Percentiles rank a stretch among this genome's conserved stretches.
phyloP scores from a whole-genome alignment of 2,888 invertebrate species.

The Limenitis camilla region DNA sequence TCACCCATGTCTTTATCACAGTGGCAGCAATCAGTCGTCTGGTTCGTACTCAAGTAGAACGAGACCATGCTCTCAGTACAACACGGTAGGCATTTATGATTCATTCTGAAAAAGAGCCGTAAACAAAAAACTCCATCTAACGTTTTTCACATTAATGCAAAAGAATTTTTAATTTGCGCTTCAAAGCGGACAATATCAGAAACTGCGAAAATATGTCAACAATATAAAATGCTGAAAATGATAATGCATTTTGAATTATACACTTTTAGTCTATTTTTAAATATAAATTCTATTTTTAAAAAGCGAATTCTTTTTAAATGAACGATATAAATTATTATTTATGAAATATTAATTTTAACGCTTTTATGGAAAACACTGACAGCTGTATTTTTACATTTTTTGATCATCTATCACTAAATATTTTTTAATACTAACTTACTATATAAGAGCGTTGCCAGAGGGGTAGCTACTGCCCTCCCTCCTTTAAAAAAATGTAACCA shows the following conservation, averaged over 20 bases:
- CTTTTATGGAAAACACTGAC: too few species aligned
- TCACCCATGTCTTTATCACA: conserved; percentile 82
- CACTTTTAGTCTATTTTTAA: conserved; percentile 6
- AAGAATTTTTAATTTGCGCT: conserved; percentile 20
- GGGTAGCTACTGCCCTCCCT: too few species aligned
- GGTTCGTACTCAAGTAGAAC: conserved; percentile 45
- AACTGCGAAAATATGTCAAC: conserved; percentile 21
- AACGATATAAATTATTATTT: too few species aligned
- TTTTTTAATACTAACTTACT: too few species aligned
- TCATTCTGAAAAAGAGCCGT: conserved; percentile 60
- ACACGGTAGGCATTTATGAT: conserved; percentile 84
- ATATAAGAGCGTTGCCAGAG: too few species aligned
- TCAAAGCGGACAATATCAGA: conserved; percentile 20
- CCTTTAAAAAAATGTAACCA: too few species aligned
- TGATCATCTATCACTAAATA: too few species aligned
- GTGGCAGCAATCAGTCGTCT: conserved; percentile 75
- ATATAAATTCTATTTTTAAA: too few species aligned
- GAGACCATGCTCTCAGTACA: conserved; percentile 74
- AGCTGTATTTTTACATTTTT: too few species aligned
- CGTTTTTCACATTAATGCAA: conserved; percentile 16
- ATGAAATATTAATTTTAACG: too few species aligned
- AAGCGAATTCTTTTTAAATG: too few species aligned
- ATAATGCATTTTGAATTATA: conserved; percentile 17
- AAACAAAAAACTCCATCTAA: conserved; percentile 13
- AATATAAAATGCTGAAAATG: conserved; percentile 18